Percentiles rank a stretch among this genome's conserved stretches.
Conservation (phyloP, 53 echinoderm and acorn worm species). For the Patiria pectinifera region DNA sequence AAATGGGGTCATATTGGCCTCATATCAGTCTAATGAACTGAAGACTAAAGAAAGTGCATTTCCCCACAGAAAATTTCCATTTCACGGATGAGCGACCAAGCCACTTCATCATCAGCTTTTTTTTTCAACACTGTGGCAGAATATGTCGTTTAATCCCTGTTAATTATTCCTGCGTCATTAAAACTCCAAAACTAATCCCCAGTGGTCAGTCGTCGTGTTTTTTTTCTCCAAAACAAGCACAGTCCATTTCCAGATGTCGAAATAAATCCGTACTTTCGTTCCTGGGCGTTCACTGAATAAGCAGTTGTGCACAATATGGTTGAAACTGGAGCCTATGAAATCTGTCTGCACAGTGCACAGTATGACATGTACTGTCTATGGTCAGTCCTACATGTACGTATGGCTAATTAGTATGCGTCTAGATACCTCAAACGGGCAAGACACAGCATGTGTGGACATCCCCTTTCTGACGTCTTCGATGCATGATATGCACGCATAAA, state of each 20-base stretch:
- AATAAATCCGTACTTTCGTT: not conserved
- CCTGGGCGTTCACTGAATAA: not conserved
- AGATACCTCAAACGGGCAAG: not conserved
- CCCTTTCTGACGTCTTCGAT: not conserved
- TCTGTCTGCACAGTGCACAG: not conserved
- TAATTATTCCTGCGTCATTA: not conserved
- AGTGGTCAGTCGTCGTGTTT: not conserved
- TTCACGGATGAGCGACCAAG: no score
- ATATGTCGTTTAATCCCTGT: not conserved
- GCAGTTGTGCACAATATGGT: slow-evolving; percentile 23
- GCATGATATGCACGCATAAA: not conserved
- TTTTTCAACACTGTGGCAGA: no score
- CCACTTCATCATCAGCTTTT: no score
- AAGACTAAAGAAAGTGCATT: no score
- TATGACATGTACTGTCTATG: not conserved
- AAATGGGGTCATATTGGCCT: no score
- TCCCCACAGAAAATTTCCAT: no score
- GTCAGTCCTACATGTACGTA: no score
- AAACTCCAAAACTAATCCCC: not conserved
- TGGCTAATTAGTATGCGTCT: slow-evolving; percentile 36
- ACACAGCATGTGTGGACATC: not conserved
- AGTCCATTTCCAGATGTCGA: not conserved
- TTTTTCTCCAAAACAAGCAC: not conserved
- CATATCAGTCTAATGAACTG: no score
- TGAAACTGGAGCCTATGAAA: not conserved